Conservation (phyloP, 2,797 vertebrate genomes). For the Hyperoplus lanceolatus region DNA sequence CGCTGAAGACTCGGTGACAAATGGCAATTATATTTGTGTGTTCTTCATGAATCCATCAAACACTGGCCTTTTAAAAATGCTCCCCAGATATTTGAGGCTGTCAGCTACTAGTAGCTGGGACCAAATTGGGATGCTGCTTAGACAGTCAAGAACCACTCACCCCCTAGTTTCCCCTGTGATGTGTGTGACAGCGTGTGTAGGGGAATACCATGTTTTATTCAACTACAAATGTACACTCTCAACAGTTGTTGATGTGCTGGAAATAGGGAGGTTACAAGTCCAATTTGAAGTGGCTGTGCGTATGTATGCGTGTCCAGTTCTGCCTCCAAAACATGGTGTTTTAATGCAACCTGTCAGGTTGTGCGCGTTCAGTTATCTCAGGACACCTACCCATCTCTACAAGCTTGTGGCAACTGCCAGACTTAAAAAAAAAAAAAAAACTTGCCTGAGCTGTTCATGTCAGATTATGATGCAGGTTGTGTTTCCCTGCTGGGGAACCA, state of each 20-base stretch:
- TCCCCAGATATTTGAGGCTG: slow-evolving; percentile 90
- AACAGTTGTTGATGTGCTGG: slow-evolving; percentile 88
- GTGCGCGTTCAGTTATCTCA: slow-evolving; percentile 66
- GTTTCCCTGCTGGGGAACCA: slow-evolving; percentile 31
- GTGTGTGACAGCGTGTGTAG: slow-evolving; percentile 90
- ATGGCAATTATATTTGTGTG: slow-evolving; percentile 93
- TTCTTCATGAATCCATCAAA: slow-evolving; percentile 92
- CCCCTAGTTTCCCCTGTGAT: slow-evolving; percentile 87
- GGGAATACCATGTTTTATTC: slow-evolving; percentile 90
- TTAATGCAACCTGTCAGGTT: slow-evolving; percentile 78
- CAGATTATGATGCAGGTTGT: slow-evolving; percentile 51
- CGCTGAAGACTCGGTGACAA: slow-evolving; percentile 88
- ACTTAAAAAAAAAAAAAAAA: slow-evolving; percentile 18
- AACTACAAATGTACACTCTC: slow-evolving; percentile 90
- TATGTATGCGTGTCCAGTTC: slow-evolving; percentile 37
- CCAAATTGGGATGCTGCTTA: slow-evolving; percentile 91
- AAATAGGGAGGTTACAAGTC: slow-evolving; percentile 86
- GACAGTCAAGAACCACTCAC: slow-evolving; percentile 87
- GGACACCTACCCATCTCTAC: slow-evolving; percentile 41
- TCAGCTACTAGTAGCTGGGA: slow-evolving; percentile 86
- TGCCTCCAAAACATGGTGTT: slow-evolving; percentile 66
- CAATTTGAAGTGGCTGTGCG: slow-evolving; percentile 76
- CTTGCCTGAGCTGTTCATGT: slow-evolving; percentile 57
- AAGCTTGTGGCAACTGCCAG: slow-evolving; percentile 36
- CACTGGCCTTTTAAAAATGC: slow-evolving; percentile 92